Evolutionary conservation across 2,113 vertebrate genomes (phyloP).

Genomic region (Pampusana beccarii): DNA sequence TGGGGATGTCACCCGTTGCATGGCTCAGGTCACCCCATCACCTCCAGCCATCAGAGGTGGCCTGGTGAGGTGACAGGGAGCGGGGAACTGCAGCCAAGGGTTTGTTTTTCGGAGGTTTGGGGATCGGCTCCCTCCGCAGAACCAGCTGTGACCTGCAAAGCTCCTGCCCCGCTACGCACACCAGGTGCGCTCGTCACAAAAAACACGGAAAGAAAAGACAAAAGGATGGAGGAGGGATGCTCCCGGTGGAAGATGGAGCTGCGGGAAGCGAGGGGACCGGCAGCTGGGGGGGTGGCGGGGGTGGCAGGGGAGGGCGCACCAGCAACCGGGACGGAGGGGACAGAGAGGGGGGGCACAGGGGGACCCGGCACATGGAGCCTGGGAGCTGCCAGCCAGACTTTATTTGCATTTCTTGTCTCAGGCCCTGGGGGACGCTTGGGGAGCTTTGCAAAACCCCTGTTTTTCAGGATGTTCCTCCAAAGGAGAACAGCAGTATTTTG

Average conservation of each 20-base stretch:
- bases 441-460: not conserved
- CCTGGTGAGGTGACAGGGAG: rapidly evolving
- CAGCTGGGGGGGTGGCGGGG: not conserved
- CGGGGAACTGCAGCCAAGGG: not conserved
- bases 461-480: not conserved
- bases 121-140: not conserved
- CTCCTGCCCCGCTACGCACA: not conserved
- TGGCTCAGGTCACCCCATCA: rapidly evolving
- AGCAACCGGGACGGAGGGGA: not conserved
- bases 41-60: rapidly evolving
- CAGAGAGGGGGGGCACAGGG: not conserved
- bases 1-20: not conserved
- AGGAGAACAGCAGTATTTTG: not conserved
- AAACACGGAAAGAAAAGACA: not conserved
- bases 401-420: not conserved
- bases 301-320: not conserved
- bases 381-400: conserved; percentile 26
- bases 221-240: not conserved
- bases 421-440: not conserved
- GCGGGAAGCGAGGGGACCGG: not conserved
- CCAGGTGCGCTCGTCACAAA: not conserved
- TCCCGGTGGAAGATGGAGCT: not conserved
- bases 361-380: not conserved
- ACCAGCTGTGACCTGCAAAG: not conserved
- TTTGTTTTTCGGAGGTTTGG: not conserved